Evolutionary conservation across 2,888 invertebrate genomes (phyloP).

Genomic region (Pyrochroa serraticornis): DNA sequence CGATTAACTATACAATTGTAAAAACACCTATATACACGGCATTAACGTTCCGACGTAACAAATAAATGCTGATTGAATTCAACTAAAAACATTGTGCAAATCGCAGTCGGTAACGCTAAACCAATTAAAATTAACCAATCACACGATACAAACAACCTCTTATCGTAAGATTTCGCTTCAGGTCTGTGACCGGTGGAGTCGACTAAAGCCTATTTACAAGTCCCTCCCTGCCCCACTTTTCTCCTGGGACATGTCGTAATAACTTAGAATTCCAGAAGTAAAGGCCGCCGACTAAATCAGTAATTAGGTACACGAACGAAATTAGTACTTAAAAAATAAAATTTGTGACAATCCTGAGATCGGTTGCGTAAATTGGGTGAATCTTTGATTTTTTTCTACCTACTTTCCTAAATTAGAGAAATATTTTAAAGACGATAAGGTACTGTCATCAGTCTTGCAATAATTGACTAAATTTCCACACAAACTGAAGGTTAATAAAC

Average conservation of each 20-base stretch:
- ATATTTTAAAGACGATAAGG: conserved; percentile 17
- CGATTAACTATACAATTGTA: conserved; percentile 42
- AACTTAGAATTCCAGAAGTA: conserved; percentile 29
- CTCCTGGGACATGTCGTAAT: conserved; percentile 15
- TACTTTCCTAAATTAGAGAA: conserved; percentile 6
- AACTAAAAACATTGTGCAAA: conserved; percentile 10
- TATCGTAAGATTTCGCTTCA: conserved; percentile 15
- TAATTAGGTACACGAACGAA: conserved; percentile 4
- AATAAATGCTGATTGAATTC: conserved; percentile 29
- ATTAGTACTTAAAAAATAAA: conserved; percentile 11
- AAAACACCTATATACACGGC: conserved; percentile 42
- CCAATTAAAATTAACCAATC: conserved; percentile 18
- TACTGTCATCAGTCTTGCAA: conserved; percentile 29
- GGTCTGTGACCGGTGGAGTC: conserved; percentile 17
- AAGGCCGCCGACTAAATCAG: conserved; percentile 11
- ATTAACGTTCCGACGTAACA: conserved; percentile 29
- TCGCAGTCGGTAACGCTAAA: conserved; percentile 10
- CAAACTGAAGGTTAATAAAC: conserved; percentile 21
- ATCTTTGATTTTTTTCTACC: conserved; percentile 1
- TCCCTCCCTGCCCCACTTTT: conserved; percentile 5
- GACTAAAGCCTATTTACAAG: conserved; percentile 30
- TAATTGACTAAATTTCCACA: conserved; percentile 32
- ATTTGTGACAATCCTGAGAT: conserved; percentile 24
- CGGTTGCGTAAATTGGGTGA: conserved; percentile 17
- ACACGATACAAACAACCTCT: conserved; percentile 29